phyloP scores from a whole-genome alignment of 2,888 invertebrate species.

The Cataglyphis cursor region DNA sequence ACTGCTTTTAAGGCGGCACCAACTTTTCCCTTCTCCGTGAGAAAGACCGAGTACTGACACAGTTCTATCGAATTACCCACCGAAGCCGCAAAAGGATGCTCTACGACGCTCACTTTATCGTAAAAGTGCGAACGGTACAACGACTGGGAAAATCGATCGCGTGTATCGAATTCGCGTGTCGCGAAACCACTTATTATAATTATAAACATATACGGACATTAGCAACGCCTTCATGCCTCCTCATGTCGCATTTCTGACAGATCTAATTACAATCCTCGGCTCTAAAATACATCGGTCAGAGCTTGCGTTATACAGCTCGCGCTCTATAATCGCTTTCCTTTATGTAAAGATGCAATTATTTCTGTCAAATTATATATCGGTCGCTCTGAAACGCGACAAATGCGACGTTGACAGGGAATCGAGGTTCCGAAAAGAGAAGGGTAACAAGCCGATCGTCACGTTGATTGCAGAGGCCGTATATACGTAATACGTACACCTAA shows the following conservation, averaged over 20 bases:
- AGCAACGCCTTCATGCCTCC: constrained; percentile 42
- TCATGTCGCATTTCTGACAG: neutral
- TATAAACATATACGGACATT: constrained; percentile 64
- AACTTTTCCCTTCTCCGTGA: constrained; percentile 64
- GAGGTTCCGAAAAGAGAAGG: neutral
- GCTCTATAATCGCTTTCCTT: constrained; percentile 4
- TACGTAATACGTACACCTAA: neutral
- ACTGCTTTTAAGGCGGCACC: constrained; percentile 71
- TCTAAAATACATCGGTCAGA: neutral
- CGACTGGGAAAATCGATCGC: constrained; percentile 61
- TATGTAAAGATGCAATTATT: constrained; percentile 4
- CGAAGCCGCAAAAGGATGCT: constrained; percentile 74
- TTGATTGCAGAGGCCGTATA: constrained; percentile 54
- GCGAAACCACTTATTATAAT: constrained; percentile 62
- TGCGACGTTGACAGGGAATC: neutral
- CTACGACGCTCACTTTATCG: constrained; percentile 50
- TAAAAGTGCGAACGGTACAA: constrained; percentile 46
- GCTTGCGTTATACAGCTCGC: neutral
- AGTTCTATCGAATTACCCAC: constrained; percentile 81
- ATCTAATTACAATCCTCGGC: neutral
- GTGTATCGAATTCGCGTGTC: constrained; percentile 67
- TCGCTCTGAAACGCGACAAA: constrained; percentile 6
- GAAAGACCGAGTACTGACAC: constrained; percentile 70
- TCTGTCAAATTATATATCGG: constrained; percentile 15
- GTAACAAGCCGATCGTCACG: constrained; percentile 51